Conservation (phyloP, 2,113 vertebrate species). For the Kobus ellipsiprymnus region DNA sequence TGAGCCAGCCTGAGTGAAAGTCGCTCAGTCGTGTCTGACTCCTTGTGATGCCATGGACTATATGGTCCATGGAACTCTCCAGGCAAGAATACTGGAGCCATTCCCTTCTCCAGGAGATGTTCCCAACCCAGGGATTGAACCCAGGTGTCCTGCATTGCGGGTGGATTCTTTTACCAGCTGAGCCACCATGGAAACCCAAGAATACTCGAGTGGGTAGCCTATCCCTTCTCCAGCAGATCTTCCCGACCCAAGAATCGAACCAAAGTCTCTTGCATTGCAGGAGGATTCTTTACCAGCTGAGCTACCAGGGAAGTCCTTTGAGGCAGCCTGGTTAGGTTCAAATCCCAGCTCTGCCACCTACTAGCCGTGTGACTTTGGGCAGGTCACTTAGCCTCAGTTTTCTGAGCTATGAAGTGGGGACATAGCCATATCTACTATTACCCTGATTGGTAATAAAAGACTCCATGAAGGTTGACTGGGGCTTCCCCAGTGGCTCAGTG, state of each 20-base stretch:
- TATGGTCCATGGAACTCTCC: not conserved
- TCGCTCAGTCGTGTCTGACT: not conserved
- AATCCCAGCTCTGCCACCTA: not conserved
- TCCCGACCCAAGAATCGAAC: not conserved
- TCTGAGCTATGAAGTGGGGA: not conserved
- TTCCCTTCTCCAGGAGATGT: not conserved
- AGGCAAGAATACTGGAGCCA: not conserved
- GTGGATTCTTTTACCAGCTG: not conserved
- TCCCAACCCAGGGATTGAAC: not conserved
- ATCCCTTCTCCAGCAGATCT: not conserved
- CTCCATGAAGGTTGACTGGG: not conserved
- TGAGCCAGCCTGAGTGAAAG: not conserved
- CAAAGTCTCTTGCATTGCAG: not conserved
- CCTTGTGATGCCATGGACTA: not conserved
- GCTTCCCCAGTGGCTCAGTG: not conserved
- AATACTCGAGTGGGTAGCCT: not conserved
- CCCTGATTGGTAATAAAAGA: not conserved
- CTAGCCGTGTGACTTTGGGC: not conserved
- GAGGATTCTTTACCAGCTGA: not conserved
- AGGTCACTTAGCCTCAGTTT: not conserved
- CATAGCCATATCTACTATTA: not conserved
- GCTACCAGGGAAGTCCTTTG: not conserved
- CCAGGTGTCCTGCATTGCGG: not conserved
- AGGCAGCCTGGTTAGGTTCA: not conserved
- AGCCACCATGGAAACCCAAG: not conserved